phyloP scores from a whole-genome alignment of 2,113 vertebrate species.

The Sinocyclocheilus rhinocerous region DNA sequence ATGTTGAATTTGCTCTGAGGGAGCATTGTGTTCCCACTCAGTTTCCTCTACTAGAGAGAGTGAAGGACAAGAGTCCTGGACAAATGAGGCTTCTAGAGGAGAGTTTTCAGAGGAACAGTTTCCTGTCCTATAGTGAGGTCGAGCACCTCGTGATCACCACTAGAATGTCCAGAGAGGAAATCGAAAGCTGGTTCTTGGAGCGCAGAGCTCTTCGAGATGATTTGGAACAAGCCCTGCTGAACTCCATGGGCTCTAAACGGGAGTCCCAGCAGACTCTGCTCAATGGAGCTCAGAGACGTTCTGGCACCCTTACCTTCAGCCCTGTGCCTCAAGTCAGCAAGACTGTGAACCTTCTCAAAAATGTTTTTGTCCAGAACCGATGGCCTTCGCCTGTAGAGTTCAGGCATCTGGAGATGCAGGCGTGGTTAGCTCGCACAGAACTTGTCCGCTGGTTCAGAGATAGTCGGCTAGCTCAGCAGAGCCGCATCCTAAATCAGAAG shows the following conservation, averaged over 20 bases:
- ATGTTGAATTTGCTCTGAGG: conserved; percentile 70
- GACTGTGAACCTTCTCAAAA: conserved; percentile 84
- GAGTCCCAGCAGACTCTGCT: conserved; percentile 32
- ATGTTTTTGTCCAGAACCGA: conserved; percentile 84
- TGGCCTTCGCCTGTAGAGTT: conserved; percentile 93
- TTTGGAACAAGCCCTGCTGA: conserved; percentile 90
- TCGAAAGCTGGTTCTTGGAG: conserved; percentile 91
- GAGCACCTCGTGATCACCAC: conserved; percentile 82
- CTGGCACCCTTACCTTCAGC: not conserved
- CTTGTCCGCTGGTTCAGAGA: conserved; percentile 89
- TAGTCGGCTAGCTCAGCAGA: conserved; percentile 67
- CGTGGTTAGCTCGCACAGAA: conserved; percentile 83
- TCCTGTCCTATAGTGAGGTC: conserved; percentile 84
- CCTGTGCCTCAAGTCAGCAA: conserved; percentile 68
- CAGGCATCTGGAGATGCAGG: conserved; percentile 82
- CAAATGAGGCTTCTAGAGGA: conserved; percentile 89
- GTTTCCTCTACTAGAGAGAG: conserved; percentile 81
- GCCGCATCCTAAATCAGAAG: conserved; percentile 79
- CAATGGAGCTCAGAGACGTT: not conserved
- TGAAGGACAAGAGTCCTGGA: conserved; percentile 87
- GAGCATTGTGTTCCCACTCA: conserved; percentile 70
- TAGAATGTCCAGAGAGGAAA: conserved; percentile 85
- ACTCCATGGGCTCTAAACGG: conserved; percentile 86
- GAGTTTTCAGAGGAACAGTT: conserved; percentile 88
- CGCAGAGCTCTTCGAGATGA: conserved; percentile 88